Base-by-base conservation (phyloP, 2,888 invertebrate species). In the Atethmia centrago region DNA sequence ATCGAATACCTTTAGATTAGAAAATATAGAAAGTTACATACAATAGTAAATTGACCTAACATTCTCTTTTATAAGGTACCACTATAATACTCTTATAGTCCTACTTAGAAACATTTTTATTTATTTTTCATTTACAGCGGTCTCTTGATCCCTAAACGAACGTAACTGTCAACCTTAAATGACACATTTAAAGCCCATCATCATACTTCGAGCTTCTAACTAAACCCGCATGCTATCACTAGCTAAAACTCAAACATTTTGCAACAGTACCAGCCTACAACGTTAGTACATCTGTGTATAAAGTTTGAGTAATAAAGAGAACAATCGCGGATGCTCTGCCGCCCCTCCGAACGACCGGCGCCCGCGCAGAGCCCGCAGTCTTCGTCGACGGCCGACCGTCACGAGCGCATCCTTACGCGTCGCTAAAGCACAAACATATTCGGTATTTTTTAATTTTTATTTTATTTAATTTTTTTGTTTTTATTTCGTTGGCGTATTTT, bases 401-500 rank as follows among this genome's bases (percentile, higher is more conserved):
- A 89, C 87, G 85, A 85, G 92, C 92, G 92, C 92, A 92, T 92
- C 92, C 89, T 90, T 86, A 86, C 84, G 87, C 85, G 87, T 85
- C 80, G 84, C 80, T 80, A 76, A 83, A 82, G 71, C 83, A 83
- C 85, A 85, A 84, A 87, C 86, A 87, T 87, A 74, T 75, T 85
- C 88, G 87, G 87, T 86, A 87, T 86, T 85, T 83, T 84, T 77
- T 74, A 85, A 1, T 56, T 80, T 70, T 85, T 74, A 82, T 70
- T 83, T 80, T 21, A 70, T 67, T 71, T 71, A 45, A 80, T 73
- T 73, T 77, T 82, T 72, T 69, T 42, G 64, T 62, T 56, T 78
- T 61, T 45, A 1, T 68, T 71, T 75, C 55, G 77, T 71, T 84
- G 47, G 56, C 67, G 82, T 71, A 40, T 63, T 82, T 79, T 71